Base-by-base conservation (phyloP, 2,888 invertebrate genomes). In the Isoperla grammatica region DNA sequence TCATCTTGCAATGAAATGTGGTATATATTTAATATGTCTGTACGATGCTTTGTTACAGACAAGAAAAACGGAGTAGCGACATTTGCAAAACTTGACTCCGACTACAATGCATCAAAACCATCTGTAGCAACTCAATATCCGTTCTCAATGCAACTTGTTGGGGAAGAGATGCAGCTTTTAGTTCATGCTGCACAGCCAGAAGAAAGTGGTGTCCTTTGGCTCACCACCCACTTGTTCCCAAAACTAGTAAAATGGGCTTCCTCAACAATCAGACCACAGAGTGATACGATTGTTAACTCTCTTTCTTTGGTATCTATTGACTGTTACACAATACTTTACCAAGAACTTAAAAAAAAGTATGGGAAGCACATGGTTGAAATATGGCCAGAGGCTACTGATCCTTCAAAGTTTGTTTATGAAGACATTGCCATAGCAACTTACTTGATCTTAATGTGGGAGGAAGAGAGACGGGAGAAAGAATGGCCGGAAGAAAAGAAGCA, bases 331-430 rank as follows among this genome's bases (percentile, higher is more conserved):
- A 69, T 73, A 22, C 77, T 86, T 61, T 95, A 95, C 71, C 83
- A 84, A 68, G 69, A 80, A 20, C 74, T 95, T 8, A 95, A 95
- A 72, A 70, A 76, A 1, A 91, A 87, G 73, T 90, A 95, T 80
- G 89, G 88, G 0, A 76, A 79, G 60, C 76, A 83, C 62, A 81
- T 92, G 71, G 82, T 90, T 49, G 67, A 90, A 84, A 83, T 84
- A 64, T 98, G 97, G 97, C 84, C 90, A 4, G 95, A 95, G 75
- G 86, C 83, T 63, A 98, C 98, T 5, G 94, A 98, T 75, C 94
- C 98, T 13, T 76, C 85, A 50, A 99, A 98, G 74, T 96, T 89
- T 79, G 91, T 99, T 0, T 94, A 89, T 76, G 98, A 99, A 80
- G 98, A 99, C 74, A 81, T 99, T 64, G 95, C 94, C 2, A 97